Percentiles rank a stretch among this genome's conserved stretches.
Conservation (phyloP, 2,113 vertebrate genomes). For the Thermophis baileyi region DNA sequence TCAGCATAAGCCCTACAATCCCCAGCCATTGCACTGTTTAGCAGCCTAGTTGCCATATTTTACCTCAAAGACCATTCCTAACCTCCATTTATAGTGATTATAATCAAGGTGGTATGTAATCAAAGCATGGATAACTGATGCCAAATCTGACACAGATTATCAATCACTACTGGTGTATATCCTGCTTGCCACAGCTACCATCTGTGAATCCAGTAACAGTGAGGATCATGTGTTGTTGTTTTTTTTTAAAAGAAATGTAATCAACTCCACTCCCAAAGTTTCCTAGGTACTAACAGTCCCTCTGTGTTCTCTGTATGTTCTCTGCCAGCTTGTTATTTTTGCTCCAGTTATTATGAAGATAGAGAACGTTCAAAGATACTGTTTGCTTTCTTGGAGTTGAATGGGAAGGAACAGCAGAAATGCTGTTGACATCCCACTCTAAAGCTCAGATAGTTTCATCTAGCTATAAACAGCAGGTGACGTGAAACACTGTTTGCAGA, state of each 20-base stretch:
- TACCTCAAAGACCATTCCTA: background rate
- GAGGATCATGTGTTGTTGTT: background rate
- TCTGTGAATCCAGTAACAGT: background rate
- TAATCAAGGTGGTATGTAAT: background rate
- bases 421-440: background rate
- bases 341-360: background rate
- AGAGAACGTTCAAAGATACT: background rate
- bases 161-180: background rate
- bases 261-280: background rate
- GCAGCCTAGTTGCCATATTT: background rate
- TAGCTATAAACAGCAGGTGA: background rate
- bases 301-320: background rate
- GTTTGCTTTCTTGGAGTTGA: background rate
- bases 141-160: background rate
- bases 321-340: background rate
- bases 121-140: background rate
- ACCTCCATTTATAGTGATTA: background rate
- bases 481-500: background rate
- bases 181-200: background rate
- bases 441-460: background rate
- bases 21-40: background rate
- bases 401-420: background rate
- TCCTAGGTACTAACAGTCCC: background rate
- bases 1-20: background rate
- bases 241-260: background rate